Evolutionary conservation across 30 jellyfish, hydroid and myxozoan genomes (phyloP).

Genomic region (Pseudorhiza aurosa): DNA sequence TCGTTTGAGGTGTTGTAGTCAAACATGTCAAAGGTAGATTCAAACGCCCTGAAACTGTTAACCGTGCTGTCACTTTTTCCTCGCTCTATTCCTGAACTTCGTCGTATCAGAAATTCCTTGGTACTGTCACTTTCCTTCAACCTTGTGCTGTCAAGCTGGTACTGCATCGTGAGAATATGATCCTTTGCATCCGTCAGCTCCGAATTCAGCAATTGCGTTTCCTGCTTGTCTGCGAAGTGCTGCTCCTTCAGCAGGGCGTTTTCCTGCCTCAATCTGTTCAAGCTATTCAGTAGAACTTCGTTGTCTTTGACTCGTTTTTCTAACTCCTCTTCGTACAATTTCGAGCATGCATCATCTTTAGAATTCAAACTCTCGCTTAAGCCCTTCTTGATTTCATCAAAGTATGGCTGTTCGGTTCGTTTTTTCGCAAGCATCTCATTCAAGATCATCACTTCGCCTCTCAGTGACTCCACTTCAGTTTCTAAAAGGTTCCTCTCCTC

Average conservation of each 20-base stretch:
- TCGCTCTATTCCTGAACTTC: constrained; percentile 20
- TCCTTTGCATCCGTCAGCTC: constrained; percentile 40
- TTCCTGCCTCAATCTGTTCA: constrained; percentile 42
- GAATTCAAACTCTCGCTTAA: neutral
- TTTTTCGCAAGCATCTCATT: constrained; percentile 14
- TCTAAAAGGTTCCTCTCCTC: constrained; percentile 30
- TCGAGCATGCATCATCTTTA: neutral
- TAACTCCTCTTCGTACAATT: constrained; percentile 18
- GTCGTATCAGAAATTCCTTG: neutral
- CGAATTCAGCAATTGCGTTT: constrained; percentile 9
- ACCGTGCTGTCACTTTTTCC: constrained; percentile 54
- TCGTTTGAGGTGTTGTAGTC: too few species aligned
- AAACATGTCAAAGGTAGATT: constrained; percentile 36
- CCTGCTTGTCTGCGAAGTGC: constrained; percentile 52
- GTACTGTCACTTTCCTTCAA: neutral
- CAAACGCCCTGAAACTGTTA: constrained; percentile 52
- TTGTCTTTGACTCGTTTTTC: constrained; percentile 20
- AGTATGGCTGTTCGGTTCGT: neutral
- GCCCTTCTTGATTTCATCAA: neutral
- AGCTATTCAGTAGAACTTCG: constrained; percentile 12
- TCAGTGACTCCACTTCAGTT: constrained; percentile 26
- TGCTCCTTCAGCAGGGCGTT: constrained; percentile 58
- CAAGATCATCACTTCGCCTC: constrained; percentile 23
- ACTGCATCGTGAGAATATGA: constrained; percentile 35
- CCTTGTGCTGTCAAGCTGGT: constrained; percentile 33